Base-by-base conservation (phyloP, 2,113 vertebrate genomes). In the Pachypanchax playfairii region DNA sequence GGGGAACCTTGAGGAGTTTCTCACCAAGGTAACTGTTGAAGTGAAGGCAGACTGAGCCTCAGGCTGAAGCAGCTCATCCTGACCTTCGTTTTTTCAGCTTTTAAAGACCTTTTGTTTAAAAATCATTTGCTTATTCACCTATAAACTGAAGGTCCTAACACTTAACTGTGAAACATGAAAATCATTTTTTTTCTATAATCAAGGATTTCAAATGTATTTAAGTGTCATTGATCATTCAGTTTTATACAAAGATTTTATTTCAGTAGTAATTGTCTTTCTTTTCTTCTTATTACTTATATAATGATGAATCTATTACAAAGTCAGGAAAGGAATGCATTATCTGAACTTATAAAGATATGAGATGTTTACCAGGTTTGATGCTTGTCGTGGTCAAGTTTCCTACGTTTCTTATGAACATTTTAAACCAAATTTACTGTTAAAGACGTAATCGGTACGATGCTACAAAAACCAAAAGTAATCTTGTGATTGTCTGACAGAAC, bases 1-100 rank as follows among this genome's bases (percentile, higher is more conserved):
- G 62, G 94, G 95, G 26, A 94, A 91, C 58, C 92, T 97, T 92
- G 96, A 99, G 79, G 95, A 98, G 68, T 97, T 99, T 87, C 92
- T 98, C 88, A 89, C 94, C 70, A 98, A 98, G 95, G 97, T 99
- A 92, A 66, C 41, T 25, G 69, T 57, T 58, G 17, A 47, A 79
- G 70, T 13, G 28, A 64, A 76, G 46, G 58, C 72, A 77, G 73
- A 62, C 53, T 65, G 67, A 1, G 73, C 83, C 76, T 44, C 60
- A 53, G 80, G 82, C 79, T 36, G 36, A 13, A n/a, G 65, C 49
- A 18, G 47, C 64, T 75, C 72, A 43, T 70, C 41, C 54, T 67
- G 72, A 89, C 84, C 82, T 85, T 86, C 41, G 57, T 51, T 67
- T 68, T 55, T 73, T n/a, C 51, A 18, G 26, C 41, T 57, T 70